Conservation (phyloP, 2,113 vertebrate species). For the Anarhynchus alexandrinus region DNA sequence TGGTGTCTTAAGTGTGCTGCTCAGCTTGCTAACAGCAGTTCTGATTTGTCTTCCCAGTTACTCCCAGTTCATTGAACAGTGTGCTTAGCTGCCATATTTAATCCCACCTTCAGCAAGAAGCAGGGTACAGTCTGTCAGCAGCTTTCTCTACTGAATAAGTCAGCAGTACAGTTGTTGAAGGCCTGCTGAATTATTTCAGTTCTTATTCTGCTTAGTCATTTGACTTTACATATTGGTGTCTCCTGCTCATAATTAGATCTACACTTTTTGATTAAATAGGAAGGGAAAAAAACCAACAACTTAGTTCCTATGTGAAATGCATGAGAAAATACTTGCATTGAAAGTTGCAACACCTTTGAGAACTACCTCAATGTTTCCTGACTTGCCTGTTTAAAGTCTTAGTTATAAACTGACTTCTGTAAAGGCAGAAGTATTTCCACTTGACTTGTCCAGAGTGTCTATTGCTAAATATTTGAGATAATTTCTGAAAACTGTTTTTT, state of each 20-base stretch:
- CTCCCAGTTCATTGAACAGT: neutral
- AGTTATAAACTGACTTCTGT: neutral
- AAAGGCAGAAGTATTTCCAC: neutral
- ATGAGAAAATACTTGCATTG: neutral
- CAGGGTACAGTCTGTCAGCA: neutral
- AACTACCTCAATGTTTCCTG: neutral
- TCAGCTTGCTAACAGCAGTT: neutral
- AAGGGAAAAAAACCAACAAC: too few species aligned
- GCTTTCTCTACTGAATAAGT: neutral
- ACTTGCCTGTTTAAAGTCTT: neutral
- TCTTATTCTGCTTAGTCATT: neutral
- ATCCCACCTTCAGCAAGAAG: neutral
- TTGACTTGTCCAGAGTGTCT: neutral
- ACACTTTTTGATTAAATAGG: neutral
- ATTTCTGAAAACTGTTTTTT: constrained; percentile 12
- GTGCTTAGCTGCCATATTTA: neutral
- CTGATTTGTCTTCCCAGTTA: neutral
- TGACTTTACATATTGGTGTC: neutral
- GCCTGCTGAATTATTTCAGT: neutral
- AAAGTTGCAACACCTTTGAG: neutral
- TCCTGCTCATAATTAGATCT: neutral
- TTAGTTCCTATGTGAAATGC: neutral
- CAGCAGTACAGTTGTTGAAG: neutral
- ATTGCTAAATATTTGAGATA: neutral
- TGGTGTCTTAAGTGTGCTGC: neutral